Base-by-base conservation (phyloP, 2,888 invertebrate species). In the Zygaena filipendulae region DNA sequence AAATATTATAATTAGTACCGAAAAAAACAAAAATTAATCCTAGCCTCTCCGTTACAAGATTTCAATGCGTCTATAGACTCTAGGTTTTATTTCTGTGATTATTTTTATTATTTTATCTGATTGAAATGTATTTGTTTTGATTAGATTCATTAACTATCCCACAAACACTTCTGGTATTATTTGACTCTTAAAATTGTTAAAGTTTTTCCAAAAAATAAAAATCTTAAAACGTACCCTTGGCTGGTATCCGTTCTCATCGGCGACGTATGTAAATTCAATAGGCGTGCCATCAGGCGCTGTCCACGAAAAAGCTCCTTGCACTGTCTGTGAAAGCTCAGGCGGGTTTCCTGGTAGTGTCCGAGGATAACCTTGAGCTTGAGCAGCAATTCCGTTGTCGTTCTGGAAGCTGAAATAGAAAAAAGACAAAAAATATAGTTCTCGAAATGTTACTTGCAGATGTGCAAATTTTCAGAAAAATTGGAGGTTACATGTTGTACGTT, bases 181-280 rank as follows among this genome's bases (percentile, higher is more conserved):
- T n/a, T n/a, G n/a, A n/a, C n/a, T n/a, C n/a, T n/a, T n/a, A n/a
- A n/a, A n/a, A n/a, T n/a, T n/a, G n/a, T n/a, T n/a, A 4, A 16
- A 16, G 4, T 16, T 16, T 6, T 6, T 16, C 16, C 4, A 16
- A 16, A 16, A 16, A 16, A 16, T 6, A 16, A 16, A 16, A 16
- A 16, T 6, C 16, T 16, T 2, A 16, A 16, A 27, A 49, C 54
- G 50, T 40, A 70, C 87, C 49, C 75, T 62, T 11, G 87, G 84
- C 40, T 84, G 84, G 79, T 84, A 88, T 33, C 88, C 88, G 38
- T 85, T 83, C 56, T 87, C 87, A 45, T 87, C 85, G 39, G 88
- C 87, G 33, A 81, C 50, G 60, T 87, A 88, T 22, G 67, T 58
- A 35, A 87, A 49, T 11, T 60, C 53, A 43, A 86, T 69, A 8